Conservation (phyloP, 2,113 vertebrate species). For the Saguinus midas region DNA sequence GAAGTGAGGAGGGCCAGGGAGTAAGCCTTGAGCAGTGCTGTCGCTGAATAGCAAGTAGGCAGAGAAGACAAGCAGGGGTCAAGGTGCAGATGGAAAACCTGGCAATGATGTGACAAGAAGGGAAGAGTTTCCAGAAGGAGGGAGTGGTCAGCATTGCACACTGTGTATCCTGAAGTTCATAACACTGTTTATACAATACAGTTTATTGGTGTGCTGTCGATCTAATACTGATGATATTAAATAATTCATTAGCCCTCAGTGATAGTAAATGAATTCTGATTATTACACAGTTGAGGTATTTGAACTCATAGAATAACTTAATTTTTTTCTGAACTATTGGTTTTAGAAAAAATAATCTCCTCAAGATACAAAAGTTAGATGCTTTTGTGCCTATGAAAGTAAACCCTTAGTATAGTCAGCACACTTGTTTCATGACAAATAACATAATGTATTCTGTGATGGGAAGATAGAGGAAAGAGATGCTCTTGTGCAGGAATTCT, state of each 20-base stretch:
- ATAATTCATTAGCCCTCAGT: not conserved
- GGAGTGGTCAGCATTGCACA: not conserved
- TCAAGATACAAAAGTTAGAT: not conserved
- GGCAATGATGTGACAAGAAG: not conserved
- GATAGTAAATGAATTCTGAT: not conserved
- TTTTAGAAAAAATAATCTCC: not conserved
- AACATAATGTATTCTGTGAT: not conserved
- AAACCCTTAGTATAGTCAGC: not conserved
- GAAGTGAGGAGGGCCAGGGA: not conserved
- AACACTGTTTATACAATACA: not conserved
- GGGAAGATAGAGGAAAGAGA: not conserved
- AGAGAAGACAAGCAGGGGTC: not conserved
- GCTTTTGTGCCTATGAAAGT: not conserved
- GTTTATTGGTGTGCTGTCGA: not conserved
- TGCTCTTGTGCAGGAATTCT: not conserved
- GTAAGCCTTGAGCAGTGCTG: not conserved
- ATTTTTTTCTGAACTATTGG: conserved; percentile 2
- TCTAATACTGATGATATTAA: not conserved
- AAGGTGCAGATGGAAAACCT: not conserved
- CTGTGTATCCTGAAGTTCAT: not conserved
- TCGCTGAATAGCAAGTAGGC: not conserved
- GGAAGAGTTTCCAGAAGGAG: not conserved
- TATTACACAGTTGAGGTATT: not conserved
- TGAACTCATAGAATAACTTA: not conserved
- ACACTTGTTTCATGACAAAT: not conserved